A percentile compares a stretch with the other conserved stretches of the same genome.
Evolutionary conservation across 2,113 vertebrate genomes (phyloP).

Genomic region (Peucedramus taeniatus): DNA sequence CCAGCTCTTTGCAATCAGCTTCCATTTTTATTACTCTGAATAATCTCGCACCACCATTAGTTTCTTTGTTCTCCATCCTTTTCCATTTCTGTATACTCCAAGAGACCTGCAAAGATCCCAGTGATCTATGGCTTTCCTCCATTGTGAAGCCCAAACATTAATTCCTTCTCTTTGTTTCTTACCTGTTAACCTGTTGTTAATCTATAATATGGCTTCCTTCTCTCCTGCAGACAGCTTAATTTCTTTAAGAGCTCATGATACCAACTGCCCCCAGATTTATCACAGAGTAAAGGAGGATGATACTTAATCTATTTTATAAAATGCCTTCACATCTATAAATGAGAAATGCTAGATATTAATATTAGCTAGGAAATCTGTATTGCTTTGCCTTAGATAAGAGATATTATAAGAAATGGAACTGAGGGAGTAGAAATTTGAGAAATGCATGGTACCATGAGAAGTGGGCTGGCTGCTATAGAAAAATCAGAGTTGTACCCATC

Average conservation of each 20-base stretch:
- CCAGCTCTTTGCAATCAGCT: background rate
- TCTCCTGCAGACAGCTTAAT: background rate
- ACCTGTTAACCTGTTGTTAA: background rate
- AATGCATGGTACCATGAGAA: background rate
- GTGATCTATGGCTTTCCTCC: background rate
- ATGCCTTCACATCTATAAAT: background rate
- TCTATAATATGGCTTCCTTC: background rate
- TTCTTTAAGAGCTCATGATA: background rate
- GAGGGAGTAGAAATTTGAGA: background rate
- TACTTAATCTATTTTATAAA: slow-evolving; percentile 7
- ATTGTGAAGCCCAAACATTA: background rate
- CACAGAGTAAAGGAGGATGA: background rate
- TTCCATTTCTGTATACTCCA: background rate
- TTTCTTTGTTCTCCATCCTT: background rate
- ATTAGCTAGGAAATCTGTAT: background rate
- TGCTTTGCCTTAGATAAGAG: background rate
- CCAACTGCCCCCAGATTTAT: background rate
- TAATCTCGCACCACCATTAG: background rate
- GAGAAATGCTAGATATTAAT: background rate
- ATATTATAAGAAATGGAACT: background rate
- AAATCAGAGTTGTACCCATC: background rate
- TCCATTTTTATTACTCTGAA: background rate
- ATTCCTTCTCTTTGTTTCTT: background rate
- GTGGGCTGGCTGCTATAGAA: background rate
- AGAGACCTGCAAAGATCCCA: background rate